Base-by-base conservation (phyloP, 2,888 invertebrate genomes). In the Xylota segnis region DNA sequence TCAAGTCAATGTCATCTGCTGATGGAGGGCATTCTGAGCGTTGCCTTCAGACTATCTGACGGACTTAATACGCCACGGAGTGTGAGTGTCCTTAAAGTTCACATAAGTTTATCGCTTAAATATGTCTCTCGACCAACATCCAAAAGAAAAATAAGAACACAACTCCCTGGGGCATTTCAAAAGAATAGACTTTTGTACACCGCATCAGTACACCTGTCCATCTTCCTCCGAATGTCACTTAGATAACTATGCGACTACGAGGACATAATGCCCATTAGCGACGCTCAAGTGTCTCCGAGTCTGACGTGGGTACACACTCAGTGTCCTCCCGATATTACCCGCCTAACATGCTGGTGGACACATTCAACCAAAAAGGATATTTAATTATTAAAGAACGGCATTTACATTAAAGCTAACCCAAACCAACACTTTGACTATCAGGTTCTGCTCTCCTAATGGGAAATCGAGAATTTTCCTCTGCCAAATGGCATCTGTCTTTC, bases 381-480 rank as follows among this genome's bases (percentile, higher is more conserved):
- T 81, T 34, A 81, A 81, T 81, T 68, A 81, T 81, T 81, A 68
- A 75, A 68, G 45, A 47, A 29, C 12, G 40, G 6, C 37, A 68
- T 56, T n/a, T 68, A 68, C 61, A 68, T 81, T 74, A 72, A 6
- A 32, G 7, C 12, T 9, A 34, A 12, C 37, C 54, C 27, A 70
- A n/a, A 10, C 27, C 45, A 10, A 37, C 29, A 4, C 43, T 43
- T 68, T 68, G 40, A 52, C 63, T 74, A 40, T 59, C 52, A 54
- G 9, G 32, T 29, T 47, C 43, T 40, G 32, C 18, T 47, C 43
- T 40, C 16, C 16, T 74, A 27, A 61, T 66, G 79, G 65, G 3
- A 72, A 65, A 65, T 65, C 29, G 52, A 58, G 63, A 77, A 54
- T 58, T 50, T 59, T 12, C 34, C 37, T 50, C 40, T 59, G 63